phyloP scores from a whole-genome alignment of 2,113 vertebrate species.

The Megatriorchis doriae region DNA sequence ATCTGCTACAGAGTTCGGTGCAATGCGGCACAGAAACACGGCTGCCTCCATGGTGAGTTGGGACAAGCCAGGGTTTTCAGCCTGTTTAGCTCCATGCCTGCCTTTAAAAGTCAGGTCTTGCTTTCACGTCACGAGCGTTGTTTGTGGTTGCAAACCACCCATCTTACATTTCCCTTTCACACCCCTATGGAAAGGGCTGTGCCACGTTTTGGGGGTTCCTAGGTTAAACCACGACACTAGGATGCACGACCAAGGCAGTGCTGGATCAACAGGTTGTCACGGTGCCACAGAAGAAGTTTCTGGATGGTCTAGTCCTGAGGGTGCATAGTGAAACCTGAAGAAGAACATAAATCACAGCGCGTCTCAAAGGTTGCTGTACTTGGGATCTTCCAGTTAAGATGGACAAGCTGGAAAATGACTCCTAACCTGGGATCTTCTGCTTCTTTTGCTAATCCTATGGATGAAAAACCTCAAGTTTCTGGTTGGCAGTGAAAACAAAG shows the following conservation, averaged over 20 bases:
- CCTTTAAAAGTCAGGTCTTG: background rate
- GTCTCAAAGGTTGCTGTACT: background rate
- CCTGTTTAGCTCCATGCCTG: background rate
- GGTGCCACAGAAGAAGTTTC: background rate
- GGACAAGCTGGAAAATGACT: background rate
- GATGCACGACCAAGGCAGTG: background rate
- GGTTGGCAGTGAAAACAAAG: background rate
- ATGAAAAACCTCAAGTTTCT: background rate
- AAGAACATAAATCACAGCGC: background rate
- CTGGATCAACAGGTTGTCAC: background rate
- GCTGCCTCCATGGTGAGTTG: background rate
- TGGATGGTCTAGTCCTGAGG: background rate
- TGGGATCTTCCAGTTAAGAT: background rate
- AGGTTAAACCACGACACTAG: background rate
- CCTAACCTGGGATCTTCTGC: background rate
- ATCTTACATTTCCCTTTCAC: background rate
- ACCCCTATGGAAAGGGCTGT: background rate
- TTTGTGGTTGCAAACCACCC: background rate
- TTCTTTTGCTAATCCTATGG: background rate
- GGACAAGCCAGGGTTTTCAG: background rate
- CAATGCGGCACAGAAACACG: background rate
- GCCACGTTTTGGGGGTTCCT: background rate
- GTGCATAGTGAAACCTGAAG: background rate
- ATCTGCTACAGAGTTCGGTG: background rate
- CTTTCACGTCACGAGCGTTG: accelerated